Base-by-base conservation (phyloP, 53 echinoderm and acorn worm species). In the Crossaster papposus region DNA sequence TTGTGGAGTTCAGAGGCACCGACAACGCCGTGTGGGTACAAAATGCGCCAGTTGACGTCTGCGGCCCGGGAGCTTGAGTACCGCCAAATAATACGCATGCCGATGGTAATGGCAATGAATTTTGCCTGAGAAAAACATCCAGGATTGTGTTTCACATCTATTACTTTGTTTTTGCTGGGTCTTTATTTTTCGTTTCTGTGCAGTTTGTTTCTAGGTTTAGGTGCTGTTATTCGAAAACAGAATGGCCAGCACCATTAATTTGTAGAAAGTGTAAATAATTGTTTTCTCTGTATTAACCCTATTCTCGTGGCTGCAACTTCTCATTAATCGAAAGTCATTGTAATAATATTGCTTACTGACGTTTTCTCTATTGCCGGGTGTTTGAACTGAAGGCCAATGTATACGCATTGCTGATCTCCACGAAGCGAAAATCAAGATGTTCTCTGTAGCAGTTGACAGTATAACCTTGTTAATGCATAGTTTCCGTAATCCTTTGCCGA, bases 1-100 rank as follows among this genome's bases (percentile, higher is more conserved):
- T n/a, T 11, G 44, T 53, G 9, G 62, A 62, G 76, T 87, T 87
- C 87, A 77, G 15, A 87, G 76, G 64, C 77, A 77, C 77, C 87
- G 77, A 36, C 82, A 62, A 58, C 58, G 6, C 62, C 28, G 54
- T 72, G 52, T 73, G 22, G 52, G 22, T 18, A 23, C 22, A 35
- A 31, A 53, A 31, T 34, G 73, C 58, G 37, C 77, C 52, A 33
- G 38, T 35, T 22, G 87, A 55, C 77, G 55, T n/a, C n/a, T 77
- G 72, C 87, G 62, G 73, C n/a, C n/a, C 63, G 54, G 34, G 31
- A 51, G 34, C 53, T 51, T 13, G 34, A 52, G 58, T 30, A 26
- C 29, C 30, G 76, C n/a, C 52, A 63, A 30, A 62, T n/a, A 33
- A 30, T 17, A 74, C 51, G 85, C 72, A 62, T 62, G 54, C 87